Conservation (phyloP, 2,797 vertebrate species). For the Peromyscus eremicus region DNA sequence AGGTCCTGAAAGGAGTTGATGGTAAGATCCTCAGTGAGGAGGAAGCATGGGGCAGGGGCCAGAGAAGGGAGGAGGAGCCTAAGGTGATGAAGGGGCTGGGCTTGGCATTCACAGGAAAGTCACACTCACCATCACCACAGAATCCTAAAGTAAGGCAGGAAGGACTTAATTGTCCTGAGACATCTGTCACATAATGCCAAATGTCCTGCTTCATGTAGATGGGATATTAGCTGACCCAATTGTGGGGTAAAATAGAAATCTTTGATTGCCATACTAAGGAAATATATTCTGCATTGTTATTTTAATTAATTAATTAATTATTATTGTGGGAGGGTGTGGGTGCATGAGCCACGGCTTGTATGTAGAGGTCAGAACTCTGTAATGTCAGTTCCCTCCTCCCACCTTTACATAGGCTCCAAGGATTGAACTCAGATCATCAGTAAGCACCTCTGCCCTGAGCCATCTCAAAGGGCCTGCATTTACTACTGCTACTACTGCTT, state of each 20-base stretch:
- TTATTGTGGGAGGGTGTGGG: neutral
- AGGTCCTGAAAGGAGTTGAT: neutral
- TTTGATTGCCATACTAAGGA: neutral
- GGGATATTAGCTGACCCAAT: neutral
- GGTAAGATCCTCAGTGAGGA: neutral
- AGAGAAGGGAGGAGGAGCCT: neutral
- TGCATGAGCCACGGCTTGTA: neutral
- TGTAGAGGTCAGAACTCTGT: neutral
- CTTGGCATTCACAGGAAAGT: accelerated
- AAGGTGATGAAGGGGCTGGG: neutral
- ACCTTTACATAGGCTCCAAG: no score
- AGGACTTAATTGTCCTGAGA: neutral
- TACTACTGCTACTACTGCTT: neutral
- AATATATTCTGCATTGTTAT: neutral
- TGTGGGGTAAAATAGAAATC: neutral
- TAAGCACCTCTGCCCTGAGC: neutral
- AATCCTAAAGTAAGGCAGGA: neutral
- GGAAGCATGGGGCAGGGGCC: accelerated
- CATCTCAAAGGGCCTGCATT: neutral
- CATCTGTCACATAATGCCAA: neutral
- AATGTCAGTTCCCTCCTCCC: neutral
- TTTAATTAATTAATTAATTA: neutral
- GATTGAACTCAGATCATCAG: neutral
- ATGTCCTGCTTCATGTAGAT: neutral
- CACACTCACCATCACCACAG: neutral